Evolutionary conservation across 2,113 vertebrate species (phyloP), one percentile per base, ranked within the genome.

Genomic region (Tupaia tana): DNA sequence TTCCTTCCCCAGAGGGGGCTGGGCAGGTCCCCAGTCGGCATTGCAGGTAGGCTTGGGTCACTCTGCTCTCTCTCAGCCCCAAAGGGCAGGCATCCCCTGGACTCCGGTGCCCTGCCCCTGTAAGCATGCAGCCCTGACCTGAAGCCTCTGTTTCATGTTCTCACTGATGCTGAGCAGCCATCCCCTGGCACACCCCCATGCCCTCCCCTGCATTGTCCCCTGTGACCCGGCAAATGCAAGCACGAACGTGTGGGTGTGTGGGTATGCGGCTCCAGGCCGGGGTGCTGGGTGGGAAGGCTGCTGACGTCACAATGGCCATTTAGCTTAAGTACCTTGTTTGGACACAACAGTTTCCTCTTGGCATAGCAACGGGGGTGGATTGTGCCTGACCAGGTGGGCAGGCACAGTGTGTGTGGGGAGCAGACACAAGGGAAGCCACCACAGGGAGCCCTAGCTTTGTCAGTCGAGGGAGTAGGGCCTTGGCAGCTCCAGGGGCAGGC

Each of bases 271-370:
- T 85, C 58, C 25, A 61, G 63, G 54, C 15, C 27, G 59, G 25
- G 74, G 7, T 52, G 58, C 83, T n/a, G 59, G 80, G 87, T 0
- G 3, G 91, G 54, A 95, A 91, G 93, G 25, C 66, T 9, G 58
- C 34, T 95, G 92, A 86, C 86, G 89, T 93, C 86, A 94, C 86
- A 95, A 20, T 70, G 81, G 79, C 86, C 86, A 81, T 94, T 96
- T 95, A 95, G 70, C 83, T 71, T 93, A 96, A 97, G 93, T 96
- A 91, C 78, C 79, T 94, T 95, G 89, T 96, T 97, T 95, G 92
- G 91, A 66, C 79, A 86, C 71, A 82, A 92, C 86, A 95, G 31
- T 58, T 95, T 96, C 96, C 92, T 96, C 90, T 67, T 93, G 82
- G 80, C 59, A 16, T 4, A 29, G 81, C 66, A 91, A 61, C 43